phyloP scores from a whole-genome alignment of 2,797 vertebrate genomes.

The Lateolabrax maculatus region DNA sequence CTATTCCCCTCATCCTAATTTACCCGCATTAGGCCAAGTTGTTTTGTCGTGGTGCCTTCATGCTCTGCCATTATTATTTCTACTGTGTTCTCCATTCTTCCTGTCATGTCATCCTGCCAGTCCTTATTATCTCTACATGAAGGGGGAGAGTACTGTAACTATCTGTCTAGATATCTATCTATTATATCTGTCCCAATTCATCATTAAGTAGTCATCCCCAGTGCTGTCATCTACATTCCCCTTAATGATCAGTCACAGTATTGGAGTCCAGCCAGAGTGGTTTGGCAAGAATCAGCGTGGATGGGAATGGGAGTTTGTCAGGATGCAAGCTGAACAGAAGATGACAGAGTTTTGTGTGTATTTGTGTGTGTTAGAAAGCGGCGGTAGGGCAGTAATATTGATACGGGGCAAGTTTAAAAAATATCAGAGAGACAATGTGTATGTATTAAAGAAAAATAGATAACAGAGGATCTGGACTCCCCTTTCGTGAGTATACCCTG shows the following conservation, averaged over 20 bases:
- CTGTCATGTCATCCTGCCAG: constrained; percentile 33
- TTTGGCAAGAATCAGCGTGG: constrained; percentile 41
- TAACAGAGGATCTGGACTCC: constrained; percentile 15
- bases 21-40: constrained; percentile 9
- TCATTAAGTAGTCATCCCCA: constrained; percentile 31
- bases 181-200: constrained; percentile 32
- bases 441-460: constrained; percentile 20
- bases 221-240: constrained; percentile 46
- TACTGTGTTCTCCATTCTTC: constrained; percentile 25
- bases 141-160: not conserved
- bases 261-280: constrained; percentile 34
- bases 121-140: constrained; percentile 42
- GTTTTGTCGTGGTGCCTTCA: constrained; percentile 13
- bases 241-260: constrained; percentile 51
- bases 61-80: constrained; percentile 31
- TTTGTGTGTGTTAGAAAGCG: not conserved
- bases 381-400: not conserved
- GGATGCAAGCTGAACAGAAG: constrained; percentile 18
- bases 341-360: not conserved
- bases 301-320: constrained; percentile 21
- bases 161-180: constrained; percentile 13
- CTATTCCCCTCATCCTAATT: constrained; percentile 24
- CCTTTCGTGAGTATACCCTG: constrained; percentile 27
- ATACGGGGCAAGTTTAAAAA: constrained; percentile 14
- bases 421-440: not conserved